Percentiles rank a stretch among this genome's conserved stretches.
phyloP scores from a whole-genome alignment of 2,888 invertebrate genomes.

The Amblyjoppa fuscipennis region DNA sequence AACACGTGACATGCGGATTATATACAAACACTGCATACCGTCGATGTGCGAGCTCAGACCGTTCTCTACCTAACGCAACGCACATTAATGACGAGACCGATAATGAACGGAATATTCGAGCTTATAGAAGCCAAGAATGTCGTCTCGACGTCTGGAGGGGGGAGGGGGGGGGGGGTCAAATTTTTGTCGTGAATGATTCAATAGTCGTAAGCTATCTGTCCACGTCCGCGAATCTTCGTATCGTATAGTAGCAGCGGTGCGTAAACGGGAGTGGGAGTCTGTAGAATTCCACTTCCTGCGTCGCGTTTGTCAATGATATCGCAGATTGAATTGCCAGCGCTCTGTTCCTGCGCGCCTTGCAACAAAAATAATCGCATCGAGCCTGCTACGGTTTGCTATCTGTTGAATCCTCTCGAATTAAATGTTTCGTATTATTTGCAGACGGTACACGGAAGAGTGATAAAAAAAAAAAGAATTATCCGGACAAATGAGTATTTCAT shows the following conservation, averaged over 20 bases:
- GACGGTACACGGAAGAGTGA: background rate
- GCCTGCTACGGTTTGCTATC: background rate
- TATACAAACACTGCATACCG: background rate
- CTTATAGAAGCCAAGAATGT: slow-evolving; percentile 9
- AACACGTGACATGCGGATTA: slow-evolving; percentile 11
- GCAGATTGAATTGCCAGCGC: slow-evolving; percentile 6
- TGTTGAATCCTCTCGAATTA: background rate
- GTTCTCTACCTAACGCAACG: background rate
- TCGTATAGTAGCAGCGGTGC: slow-evolving; percentile 5
- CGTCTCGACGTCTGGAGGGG: background rate
- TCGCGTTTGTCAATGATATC: background rate
- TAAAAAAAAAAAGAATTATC: background rate
- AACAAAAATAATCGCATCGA: slow-evolving; percentile 14
- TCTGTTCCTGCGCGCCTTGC: background rate
- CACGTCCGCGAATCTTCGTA: background rate
- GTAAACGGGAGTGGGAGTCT: background rate
- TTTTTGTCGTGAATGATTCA: slow-evolving; percentile 9
- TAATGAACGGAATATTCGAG: slow-evolving; percentile 2
- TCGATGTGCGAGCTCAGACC: background rate
- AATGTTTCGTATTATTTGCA: background rate
- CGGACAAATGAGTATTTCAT: background rate
- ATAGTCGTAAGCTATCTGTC: background rate
- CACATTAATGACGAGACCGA: background rate
- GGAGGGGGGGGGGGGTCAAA: background rate
- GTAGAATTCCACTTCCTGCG: slow-evolving; percentile 45